These are phyloP conservation scores for Patella depressa DNA, from an alignment of 2,888 invertebrate genomes.

Conservation along the genomic window DNA sequence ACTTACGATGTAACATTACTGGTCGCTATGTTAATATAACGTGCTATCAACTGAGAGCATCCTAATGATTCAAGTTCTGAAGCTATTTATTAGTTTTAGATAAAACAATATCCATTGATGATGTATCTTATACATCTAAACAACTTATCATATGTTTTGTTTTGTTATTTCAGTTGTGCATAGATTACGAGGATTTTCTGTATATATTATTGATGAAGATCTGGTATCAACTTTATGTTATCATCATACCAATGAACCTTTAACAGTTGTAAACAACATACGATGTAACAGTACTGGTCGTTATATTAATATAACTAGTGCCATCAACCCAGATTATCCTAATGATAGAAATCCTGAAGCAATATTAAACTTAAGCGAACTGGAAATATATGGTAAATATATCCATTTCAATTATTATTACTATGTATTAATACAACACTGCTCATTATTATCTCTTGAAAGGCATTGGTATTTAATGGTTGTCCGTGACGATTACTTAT, in stretches of 20 bases:
- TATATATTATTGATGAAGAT: neutral
- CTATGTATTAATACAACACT: neutral
- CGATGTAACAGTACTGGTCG: neutral
- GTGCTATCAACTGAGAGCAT: no score
- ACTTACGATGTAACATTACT: neutral
- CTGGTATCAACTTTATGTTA: neutral
- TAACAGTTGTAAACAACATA: neutral
- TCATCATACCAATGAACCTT: neutral
- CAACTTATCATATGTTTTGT: no score
- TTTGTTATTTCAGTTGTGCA: neutral
- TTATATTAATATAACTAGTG: neutral
- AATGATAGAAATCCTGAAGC: neutral
- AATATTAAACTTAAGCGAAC: neutral
- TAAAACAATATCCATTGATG: no score
- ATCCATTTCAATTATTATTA: neutral
- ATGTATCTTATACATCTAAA: no score
- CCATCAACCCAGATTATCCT: no score
- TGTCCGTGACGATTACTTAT: no score
- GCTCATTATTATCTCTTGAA: no score
- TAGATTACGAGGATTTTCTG: neutral
- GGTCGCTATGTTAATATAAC: constrained; percentile 5
- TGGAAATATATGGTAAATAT: constrained; percentile 1
- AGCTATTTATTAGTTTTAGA: no score
- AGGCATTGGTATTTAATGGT: no score
- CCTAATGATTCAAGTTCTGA: neutral